These are phyloP conservation scores for Xylocampa areola DNA, from an alignment of 2,888 invertebrate species.

Conservation along the genomic window DNA sequence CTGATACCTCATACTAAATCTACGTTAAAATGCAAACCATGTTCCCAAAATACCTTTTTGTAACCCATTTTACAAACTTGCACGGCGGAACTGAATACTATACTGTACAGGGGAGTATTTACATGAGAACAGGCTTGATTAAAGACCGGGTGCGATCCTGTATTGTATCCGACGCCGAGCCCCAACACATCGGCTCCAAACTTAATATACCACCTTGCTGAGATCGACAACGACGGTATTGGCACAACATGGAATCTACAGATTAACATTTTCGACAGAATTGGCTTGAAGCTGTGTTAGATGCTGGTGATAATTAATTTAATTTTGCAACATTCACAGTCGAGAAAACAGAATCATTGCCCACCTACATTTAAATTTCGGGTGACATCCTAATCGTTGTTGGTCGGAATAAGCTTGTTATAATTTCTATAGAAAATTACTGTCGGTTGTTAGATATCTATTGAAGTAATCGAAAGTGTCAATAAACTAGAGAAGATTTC, in stretches of 20 bases:
- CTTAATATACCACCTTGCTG: conserved; percentile 44
- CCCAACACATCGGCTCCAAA: conserved; percentile 42
- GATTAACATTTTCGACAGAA: conserved; percentile 32
- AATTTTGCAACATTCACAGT: no score
- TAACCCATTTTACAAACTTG: conserved; percentile 3
- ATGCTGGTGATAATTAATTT: conserved; percentile 16
- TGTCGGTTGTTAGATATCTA: no score
- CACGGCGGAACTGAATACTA: background rate
- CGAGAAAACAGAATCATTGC: no score
- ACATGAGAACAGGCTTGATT: conserved; percentile 64
- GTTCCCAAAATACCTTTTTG: conserved; percentile 5
- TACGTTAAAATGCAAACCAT: conserved; percentile 23
- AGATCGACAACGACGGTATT: conserved; percentile 33
- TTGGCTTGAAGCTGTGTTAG: conserved; percentile 5
- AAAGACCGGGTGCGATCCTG: conserved; percentile 53
- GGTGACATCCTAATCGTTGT: no score
- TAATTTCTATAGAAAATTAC: no score
- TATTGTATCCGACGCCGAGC: conserved; percentile 51
- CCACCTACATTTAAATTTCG: no score
- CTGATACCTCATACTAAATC: background rate
- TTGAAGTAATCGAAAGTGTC: no score
- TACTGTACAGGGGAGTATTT: conserved; percentile 51
- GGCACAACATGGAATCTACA: conserved; percentile 25
- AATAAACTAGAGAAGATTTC: no score
- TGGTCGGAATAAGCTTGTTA: no score